phyloP scores from a whole-genome alignment of 2,113 vertebrate species.

The Notothenia coriiceps region DNA sequence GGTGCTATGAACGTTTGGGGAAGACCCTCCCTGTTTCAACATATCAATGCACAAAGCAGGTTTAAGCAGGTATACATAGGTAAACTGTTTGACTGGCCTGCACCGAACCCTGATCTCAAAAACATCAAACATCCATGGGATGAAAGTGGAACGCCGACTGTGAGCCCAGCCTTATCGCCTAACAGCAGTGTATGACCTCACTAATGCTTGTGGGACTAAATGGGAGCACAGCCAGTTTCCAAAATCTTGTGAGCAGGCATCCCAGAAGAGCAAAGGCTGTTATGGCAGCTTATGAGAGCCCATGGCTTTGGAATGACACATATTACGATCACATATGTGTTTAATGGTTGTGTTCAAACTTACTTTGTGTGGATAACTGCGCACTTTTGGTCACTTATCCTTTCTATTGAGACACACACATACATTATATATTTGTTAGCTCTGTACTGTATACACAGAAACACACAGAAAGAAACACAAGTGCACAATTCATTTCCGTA shows the following conservation, averaged over 20 bases:
- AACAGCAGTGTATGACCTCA: neutral
- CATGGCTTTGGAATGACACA: neutral
- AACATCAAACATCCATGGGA: neutral
- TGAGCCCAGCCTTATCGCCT: slow-evolving; percentile 12
- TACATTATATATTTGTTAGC: neutral
- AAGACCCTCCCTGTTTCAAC: neutral
- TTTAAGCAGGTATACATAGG: neutral
- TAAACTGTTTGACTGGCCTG: neutral
- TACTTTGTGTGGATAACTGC: no score
- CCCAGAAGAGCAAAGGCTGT: neutral
- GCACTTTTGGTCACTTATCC: neutral
- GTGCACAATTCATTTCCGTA: neutral
- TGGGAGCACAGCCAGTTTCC: slow-evolving; percentile 4
- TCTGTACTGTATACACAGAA: neutral
- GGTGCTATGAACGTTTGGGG: neutral
- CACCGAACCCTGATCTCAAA: neutral
- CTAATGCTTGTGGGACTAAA: slow-evolving; percentile 4
- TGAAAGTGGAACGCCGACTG: neutral
- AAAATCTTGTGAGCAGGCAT: neutral
- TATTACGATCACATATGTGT: neutral
- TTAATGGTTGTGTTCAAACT: neutral
- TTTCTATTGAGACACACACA: neutral
- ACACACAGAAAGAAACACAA: neutral
- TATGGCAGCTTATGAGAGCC: neutral
- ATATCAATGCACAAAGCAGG: neutral